Conservation (phyloP, 2,113 vertebrate genomes). For the Phocoena sinus region DNA sequence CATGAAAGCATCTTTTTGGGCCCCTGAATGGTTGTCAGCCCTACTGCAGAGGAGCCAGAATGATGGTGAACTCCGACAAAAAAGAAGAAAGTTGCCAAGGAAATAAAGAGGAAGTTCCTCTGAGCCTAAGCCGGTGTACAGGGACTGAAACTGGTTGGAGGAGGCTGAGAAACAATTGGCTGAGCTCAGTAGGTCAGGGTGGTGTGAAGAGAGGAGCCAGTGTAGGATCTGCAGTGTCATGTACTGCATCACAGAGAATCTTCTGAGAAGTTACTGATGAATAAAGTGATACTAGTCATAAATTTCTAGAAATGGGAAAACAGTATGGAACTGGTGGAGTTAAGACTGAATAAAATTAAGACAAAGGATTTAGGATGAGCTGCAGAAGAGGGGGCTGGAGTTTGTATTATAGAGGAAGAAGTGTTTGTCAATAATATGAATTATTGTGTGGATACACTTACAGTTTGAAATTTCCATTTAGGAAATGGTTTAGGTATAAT, state of each 20-base stretch:
- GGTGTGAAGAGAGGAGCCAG: not conserved
- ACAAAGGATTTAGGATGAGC: not conserved
- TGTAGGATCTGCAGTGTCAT: not conserved
- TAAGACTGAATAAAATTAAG: not conserved
- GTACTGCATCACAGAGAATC: not conserved
- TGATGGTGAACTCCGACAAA: not conserved
- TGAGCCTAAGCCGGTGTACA: not conserved
- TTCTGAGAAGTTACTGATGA: not conserved
- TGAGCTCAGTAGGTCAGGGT: not conserved
- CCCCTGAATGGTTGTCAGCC: not conserved
- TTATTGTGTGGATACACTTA: not conserved
- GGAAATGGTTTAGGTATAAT: not conserved
- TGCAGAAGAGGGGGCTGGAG: fast-evolving
- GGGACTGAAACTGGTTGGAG: not conserved
- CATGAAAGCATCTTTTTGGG: not conserved
- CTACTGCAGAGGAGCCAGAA: not conserved
- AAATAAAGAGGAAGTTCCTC: not conserved
- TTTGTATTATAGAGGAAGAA: not conserved
- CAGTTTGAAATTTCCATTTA: not conserved
- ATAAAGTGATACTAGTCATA: not conserved
- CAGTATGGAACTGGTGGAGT: not conserved
- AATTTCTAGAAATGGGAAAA: not conserved
- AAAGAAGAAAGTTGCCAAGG: not conserved
- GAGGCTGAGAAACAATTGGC: not conserved
- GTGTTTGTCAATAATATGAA: not conserved